Conservation (phyloP, 2,797 vertebrate species). For the Cynopterus sphinx region DNA sequence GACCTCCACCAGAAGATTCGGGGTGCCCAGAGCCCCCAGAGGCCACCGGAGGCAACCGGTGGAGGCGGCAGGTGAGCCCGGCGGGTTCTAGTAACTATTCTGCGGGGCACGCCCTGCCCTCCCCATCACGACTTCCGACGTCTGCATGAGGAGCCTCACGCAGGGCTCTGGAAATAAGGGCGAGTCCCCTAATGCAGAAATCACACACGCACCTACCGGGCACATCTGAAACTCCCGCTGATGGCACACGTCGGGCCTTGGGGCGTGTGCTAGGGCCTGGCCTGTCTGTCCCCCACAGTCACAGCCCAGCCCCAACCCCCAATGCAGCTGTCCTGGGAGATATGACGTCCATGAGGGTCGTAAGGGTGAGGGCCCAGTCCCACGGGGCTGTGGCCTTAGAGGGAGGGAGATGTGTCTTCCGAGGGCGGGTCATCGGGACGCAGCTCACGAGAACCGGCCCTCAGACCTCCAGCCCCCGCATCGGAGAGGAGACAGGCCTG, state of each 20-base stretch:
- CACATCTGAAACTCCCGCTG: neutral
- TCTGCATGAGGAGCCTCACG: neutral
- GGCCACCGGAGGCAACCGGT: neutral
- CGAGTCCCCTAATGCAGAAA: neutral
- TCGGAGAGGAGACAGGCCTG: neutral
- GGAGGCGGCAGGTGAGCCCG: neutral
- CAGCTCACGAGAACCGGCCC: neutral
- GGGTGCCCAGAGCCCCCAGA: neutral
- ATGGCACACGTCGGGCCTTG: fast-evolving
- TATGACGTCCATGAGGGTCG: neutral
- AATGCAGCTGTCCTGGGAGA: neutral
- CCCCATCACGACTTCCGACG: neutral
- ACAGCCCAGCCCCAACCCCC: neutral
- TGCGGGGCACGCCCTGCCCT: neutral
- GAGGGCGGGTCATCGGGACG: neutral
- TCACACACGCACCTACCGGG: neutral
- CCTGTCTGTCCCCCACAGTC: neutral
- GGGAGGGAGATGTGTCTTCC: neutral
- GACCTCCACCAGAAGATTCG: neutral
- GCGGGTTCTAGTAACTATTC: neutral
- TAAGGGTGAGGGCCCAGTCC: no score
- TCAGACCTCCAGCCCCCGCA: neutral
- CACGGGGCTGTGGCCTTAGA: neutral
- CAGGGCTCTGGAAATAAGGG: neutral
- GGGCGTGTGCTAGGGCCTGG: neutral